Evolutionary conservation across 2,113 vertebrate genomes (phyloP), one percentile per base, ranked within the genome.

Genomic region (Calyptommatus sinebrachiatus): DNA sequence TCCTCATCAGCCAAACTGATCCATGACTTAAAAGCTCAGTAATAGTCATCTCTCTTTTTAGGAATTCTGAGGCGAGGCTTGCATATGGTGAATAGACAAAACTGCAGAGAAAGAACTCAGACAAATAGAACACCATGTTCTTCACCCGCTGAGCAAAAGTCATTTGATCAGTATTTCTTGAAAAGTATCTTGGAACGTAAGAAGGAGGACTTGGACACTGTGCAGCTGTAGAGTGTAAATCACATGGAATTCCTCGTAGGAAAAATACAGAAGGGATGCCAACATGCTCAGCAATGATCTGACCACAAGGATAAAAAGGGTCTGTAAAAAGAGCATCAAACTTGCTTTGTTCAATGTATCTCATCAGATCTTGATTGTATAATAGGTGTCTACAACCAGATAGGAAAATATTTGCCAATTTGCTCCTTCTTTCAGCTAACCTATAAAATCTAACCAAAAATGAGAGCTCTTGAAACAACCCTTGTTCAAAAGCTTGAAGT

Each of bases 1-100:
- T 76, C 84, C 90, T 95, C 24, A 96, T 1, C 7, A 99, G 94
- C 97, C 97, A 99, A 79, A 99, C 65, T 1, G 97, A 96, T 0
- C 79, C 96, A 0, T 89, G 53, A 35, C 92, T 82, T 26, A 97
- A 28, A 1, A 99, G 91, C 2, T 94, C 91, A 0, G 7, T 26
- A 7, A 97, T 81, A 0, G 94, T 95, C 76, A 95, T 78, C 0
- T 92, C 91, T 28, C 82, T 90, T 31, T 87, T 76, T 0, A 98
- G 85, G 77, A 95, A 87, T 28, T 91, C 92, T 0, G 92, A 94
- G 86, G 94, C 92, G 68, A 99, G 86, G 0, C 88, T 80, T 0
- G 82, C 87, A 0, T 95, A 97, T 0, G 92, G 85, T 1, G 66
- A 31, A 35, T 90, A 97, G 0, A 95, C 6, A 10, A 89, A 0